Conservation (phyloP, 2,797 vertebrate genomes). For the Chaetophractus vellerosus region DNA sequence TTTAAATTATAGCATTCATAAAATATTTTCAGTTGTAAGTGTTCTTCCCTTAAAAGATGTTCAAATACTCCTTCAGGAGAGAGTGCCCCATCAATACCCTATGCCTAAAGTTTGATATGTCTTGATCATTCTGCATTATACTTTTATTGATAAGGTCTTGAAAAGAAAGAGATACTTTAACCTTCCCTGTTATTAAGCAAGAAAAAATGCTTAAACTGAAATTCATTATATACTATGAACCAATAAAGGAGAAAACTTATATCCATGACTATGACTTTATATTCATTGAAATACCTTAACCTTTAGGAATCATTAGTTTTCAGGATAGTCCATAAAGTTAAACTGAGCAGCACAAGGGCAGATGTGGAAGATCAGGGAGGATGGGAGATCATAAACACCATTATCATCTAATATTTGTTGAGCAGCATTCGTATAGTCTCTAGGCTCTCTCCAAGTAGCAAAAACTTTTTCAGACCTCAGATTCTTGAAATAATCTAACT, state of each 20-base stretch:
- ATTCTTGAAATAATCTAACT: conserved; percentile 11
- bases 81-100: background rate
- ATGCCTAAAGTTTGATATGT: conserved; percentile 38
- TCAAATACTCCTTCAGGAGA: conserved; percentile 52
- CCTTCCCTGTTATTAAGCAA: conserved; percentile 70
- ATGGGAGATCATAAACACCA: conserved; percentile 59
- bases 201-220: conserved; percentile 64
- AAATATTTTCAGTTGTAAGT: background rate
- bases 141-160: conserved; percentile 69
- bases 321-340: conserved; percentile 83
- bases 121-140: conserved; percentile 54
- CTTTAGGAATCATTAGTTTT: conserved; percentile 86
- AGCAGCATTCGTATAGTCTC: conserved; percentile 17
- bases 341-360: conserved; percentile 81
- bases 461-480: conserved; percentile 53
- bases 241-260: conserved; percentile 74
- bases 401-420: conserved; percentile 42
- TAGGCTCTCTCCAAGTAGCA: background rate
- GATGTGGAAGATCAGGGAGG: conserved; percentile 64
- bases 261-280: conserved; percentile 78
- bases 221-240: conserved; percentile 70
- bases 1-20: conserved; percentile 18
- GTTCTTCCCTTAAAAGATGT: background rate
- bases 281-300: conserved; percentile 81
- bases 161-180: conserved; percentile 64